Conservation (phyloP, 2,888 invertebrate genomes). For the Hedya salicella region DNA sequence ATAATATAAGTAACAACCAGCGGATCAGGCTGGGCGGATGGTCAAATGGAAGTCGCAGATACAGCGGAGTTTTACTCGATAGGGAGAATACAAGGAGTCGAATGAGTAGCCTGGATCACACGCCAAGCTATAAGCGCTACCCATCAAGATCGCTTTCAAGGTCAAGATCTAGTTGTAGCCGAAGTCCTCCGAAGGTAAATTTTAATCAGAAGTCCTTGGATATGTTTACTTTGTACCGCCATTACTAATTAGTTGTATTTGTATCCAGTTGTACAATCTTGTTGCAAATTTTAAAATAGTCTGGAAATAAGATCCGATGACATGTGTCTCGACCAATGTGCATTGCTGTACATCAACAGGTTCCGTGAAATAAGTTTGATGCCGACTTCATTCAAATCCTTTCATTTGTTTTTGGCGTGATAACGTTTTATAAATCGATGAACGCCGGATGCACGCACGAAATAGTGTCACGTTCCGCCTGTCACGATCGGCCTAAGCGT, state of each 20-base stretch:
- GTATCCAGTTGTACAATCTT: background rate
- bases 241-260: background rate
- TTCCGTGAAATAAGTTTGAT: background rate
- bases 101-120: conserved; percentile 80
- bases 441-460: too few relatives aligned
- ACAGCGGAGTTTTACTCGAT: conserved; percentile 73
- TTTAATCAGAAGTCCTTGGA: background rate
- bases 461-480: too few relatives aligned
- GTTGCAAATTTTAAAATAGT: conserved; percentile 6
- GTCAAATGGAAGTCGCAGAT: conserved; percentile 59
- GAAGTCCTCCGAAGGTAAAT: conserved; percentile 80
- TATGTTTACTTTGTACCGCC: background rate
- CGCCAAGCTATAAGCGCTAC: conserved; percentile 84
- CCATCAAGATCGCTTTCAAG: conserved; percentile 76
- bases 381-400: background rate
- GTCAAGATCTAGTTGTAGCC: conserved; percentile 79
- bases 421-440: too few relatives aligned
- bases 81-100: conserved; percentile 75
- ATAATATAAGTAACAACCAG: conserved; percentile 75
- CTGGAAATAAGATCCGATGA: background rate
- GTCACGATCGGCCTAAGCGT: too few relatives aligned
- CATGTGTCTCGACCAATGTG: background rate
- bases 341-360: background rate
- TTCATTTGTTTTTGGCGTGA: too few relatives aligned
- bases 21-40: conserved; percentile 77